Evolutionary conservation across 1,140 invertebrate species (phyloP).

Genomic region (Zaprionus vittiger): DNA sequence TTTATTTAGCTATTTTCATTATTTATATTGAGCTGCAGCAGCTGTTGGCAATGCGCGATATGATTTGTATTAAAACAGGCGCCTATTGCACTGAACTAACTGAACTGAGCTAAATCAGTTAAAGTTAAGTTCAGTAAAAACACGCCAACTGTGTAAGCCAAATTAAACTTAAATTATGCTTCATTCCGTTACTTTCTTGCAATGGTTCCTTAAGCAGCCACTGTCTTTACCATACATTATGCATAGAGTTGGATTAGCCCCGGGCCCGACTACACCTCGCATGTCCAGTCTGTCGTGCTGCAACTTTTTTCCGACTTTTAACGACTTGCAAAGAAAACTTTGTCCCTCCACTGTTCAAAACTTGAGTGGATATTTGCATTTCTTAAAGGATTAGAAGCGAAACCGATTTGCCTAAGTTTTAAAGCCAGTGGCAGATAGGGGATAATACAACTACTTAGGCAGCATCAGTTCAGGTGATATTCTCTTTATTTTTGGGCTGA

Average conservation of each 20-base stretch:
- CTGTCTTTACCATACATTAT: constrained; percentile 1
- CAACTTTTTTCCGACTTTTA: constrained; percentile 14
- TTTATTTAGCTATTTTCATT: constrained; percentile 60
- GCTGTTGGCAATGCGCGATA: neutral
- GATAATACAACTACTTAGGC: neutral
- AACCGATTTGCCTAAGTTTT: neutral
- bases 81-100: too few species aligned
- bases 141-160: neutral
- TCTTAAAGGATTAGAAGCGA: constrained; percentile 15
- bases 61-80: neutral
- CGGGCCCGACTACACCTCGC: neutral
- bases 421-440: neutral
- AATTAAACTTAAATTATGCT: neutral
- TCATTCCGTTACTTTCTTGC: neutral
- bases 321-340: constrained; percentile 29
- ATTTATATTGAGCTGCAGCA: constrained; percentile 29
- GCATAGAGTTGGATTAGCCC: neutral
- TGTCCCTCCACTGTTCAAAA: constrained; percentile 9
- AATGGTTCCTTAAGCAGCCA: neutral
- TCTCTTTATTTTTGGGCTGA: constrained; percentile 18
- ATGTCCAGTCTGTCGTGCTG: neutral
- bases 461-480: neutral
- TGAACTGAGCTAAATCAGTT: neutral
- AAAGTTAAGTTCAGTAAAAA: neutral
- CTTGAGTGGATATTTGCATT: constrained; percentile 12